phyloP scores from a whole-genome alignment of 2,797 vertebrate genomes.

The Bradypus variegatus region DNA sequence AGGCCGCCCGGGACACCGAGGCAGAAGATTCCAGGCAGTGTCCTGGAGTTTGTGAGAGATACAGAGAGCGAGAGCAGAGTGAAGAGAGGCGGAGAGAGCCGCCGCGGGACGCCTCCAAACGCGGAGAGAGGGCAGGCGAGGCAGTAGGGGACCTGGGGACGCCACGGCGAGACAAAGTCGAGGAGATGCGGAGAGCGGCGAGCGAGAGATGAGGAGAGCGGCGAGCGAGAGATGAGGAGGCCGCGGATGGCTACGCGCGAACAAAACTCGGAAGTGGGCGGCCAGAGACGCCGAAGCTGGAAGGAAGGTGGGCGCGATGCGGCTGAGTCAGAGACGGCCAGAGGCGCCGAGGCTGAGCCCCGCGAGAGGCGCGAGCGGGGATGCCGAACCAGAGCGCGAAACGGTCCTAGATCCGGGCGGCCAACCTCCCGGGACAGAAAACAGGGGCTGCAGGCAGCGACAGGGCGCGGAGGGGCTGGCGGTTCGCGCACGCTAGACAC shows the following conservation, averaged over 20 bases:
- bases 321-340: accelerated
- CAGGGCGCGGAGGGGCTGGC: accelerated
- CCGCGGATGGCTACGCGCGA: accelerated
- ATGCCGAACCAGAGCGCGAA: not conserved
- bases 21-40: not conserved
- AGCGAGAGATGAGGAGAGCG: not conserved
- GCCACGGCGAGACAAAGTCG: not conserved
- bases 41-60: not conserved
- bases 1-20: not conserved
- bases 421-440: accelerated
- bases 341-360: not conserved
- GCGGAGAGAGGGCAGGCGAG: not conserved
- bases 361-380: not conserved
- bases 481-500: too few relatives aligned
- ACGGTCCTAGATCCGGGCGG: accelerated
- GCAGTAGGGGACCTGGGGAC: not conserved
- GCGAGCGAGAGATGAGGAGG: not conserved
- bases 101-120: not conserved
- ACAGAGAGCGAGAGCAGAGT: not conserved
- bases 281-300: not conserved
- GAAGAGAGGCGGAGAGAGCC: too few relatives aligned
- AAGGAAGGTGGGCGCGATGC: too few relatives aligned
- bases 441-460: not conserved
- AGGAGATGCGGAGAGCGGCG: not conserved
- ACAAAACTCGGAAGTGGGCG: not conserved